A percentile compares a stretch with the other conserved stretches of the same genome.
phyloP scores from a whole-genome alignment of 2,888 invertebrate species.

The Dimorphilus gyrociliatus region DNA sequence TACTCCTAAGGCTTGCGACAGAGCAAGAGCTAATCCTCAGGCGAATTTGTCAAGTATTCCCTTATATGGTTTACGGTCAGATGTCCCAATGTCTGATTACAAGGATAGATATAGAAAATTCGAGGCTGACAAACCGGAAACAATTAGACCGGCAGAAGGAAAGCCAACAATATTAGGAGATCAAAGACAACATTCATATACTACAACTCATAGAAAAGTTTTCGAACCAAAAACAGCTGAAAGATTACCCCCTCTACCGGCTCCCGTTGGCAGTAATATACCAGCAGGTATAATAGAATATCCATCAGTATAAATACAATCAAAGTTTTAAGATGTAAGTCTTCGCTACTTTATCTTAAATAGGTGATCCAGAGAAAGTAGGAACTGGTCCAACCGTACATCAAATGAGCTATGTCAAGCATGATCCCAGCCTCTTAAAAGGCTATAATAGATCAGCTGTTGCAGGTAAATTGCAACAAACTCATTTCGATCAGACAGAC shows the following conservation, averaged over 20 bases:
- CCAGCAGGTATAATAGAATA: too few relatives aligned
- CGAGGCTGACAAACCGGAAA: slow-evolving; percentile 16
- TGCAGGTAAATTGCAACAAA: slow-evolving; percentile 16
- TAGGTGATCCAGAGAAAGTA: slow-evolving; percentile 23
- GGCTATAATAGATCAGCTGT: slow-evolving; percentile 16
- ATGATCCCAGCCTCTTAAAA: slow-evolving; percentile 7
- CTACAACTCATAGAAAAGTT: slow-evolving; percentile 19
- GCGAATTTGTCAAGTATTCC: slow-evolving; percentile 18
- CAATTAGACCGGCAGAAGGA: slow-evolving; percentile 19
- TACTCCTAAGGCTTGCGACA: slow-evolving; percentile 15
- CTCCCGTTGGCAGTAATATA: too few relatives aligned
- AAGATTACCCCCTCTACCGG: slow-evolving; percentile 16
- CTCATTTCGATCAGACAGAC: slow-evolving; percentile 23
- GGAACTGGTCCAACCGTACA: slow-evolving; percentile 17
- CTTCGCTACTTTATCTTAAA: background rate
- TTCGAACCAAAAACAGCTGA: slow-evolving; percentile 18
- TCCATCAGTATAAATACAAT: too few relatives aligned
- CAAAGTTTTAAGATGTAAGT: too few relatives aligned
- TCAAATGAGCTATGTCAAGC: slow-evolving; percentile 10
- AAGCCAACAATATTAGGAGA: slow-evolving; percentile 27
- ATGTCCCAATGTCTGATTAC: slow-evolving; percentile 23
- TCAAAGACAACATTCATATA: slow-evolving; percentile 16
- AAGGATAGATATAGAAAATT: slow-evolving; percentile 20
- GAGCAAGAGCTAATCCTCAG: slow-evolving; percentile 6
- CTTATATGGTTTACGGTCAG: too few relatives aligned